Conservation (phyloP, 2,797 vertebrate species). For the Catostomus latipinnis region DNA sequence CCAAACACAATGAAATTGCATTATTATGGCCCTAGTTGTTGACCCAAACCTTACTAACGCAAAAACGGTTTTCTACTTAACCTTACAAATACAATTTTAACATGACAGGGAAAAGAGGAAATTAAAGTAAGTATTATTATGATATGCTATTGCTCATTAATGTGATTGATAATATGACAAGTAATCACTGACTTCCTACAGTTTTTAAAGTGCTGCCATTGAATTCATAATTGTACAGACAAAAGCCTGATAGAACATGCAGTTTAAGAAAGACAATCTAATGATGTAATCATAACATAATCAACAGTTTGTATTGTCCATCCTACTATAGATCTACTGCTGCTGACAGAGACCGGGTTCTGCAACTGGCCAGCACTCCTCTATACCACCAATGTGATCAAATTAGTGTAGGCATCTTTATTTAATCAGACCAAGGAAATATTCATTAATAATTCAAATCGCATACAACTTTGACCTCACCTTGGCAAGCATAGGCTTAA, state of each 20-base stretch:
- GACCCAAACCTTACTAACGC: neutral
- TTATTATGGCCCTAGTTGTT: neutral
- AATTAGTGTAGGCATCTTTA: constrained; percentile 52
- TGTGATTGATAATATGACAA: neutral
- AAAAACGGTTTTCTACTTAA: neutral
- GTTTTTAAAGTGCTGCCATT: neutral
- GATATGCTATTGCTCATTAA: neutral
- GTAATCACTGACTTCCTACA: neutral
- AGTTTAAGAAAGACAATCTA: constrained; percentile 22
- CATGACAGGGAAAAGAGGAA: neutral
- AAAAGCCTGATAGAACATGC: constrained; percentile 24
- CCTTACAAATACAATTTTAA: neutral
- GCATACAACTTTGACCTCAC: constrained; percentile 40
- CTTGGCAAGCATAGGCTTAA: constrained; percentile 26
- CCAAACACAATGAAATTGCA: too few relatives aligned
- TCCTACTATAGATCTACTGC: constrained; percentile 18
- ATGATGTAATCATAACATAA: constrained; percentile 24
- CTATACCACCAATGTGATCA: constrained; percentile 37
- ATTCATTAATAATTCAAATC: constrained; percentile 52
- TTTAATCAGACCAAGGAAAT: constrained; percentile 51
- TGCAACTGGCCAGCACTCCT: constrained; percentile 17
- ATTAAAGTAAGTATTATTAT: neutral
- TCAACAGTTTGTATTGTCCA: constrained; percentile 2
- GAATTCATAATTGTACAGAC: neutral
- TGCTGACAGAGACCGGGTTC: constrained; percentile 19